Conservation (phyloP, 2,797 vertebrate species). For the Sebastes elongatus region DNA sequence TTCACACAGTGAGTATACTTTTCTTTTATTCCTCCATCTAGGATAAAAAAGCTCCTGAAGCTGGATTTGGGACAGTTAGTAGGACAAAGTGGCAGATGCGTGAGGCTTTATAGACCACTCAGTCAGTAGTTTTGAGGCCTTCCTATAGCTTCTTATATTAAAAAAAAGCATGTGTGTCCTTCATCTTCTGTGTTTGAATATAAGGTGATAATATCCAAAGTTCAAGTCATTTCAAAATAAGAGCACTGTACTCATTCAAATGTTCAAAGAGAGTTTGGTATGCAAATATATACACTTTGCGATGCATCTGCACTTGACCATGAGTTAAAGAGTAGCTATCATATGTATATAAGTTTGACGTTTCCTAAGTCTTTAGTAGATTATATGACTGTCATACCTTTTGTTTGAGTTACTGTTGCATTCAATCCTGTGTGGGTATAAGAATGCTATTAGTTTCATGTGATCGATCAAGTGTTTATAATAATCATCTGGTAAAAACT, state of each 20-base stretch:
- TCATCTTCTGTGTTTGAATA: neutral
- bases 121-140: neutral
- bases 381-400: neutral
- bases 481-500: neutral
- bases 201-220: neutral
- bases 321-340: neutral
- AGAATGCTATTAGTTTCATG: neutral
- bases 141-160: neutral
- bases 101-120: neutral
- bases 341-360: neutral
- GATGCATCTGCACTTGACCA: neutral
- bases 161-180: neutral
- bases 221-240: neutral
- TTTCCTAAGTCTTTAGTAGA: neutral
- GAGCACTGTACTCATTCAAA: neutral
- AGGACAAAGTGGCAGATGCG: neutral
- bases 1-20: constrained; percentile 78
- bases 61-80: neutral
- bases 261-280: neutral
- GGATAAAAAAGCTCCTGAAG: neutral
- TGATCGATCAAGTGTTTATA: neutral
- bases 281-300: neutral
- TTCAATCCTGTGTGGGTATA: neutral
- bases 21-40: neutral
- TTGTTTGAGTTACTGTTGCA: neutral